Conservation (phyloP, 1,140 invertebrate species). For the Drosophila aff. region DNA sequence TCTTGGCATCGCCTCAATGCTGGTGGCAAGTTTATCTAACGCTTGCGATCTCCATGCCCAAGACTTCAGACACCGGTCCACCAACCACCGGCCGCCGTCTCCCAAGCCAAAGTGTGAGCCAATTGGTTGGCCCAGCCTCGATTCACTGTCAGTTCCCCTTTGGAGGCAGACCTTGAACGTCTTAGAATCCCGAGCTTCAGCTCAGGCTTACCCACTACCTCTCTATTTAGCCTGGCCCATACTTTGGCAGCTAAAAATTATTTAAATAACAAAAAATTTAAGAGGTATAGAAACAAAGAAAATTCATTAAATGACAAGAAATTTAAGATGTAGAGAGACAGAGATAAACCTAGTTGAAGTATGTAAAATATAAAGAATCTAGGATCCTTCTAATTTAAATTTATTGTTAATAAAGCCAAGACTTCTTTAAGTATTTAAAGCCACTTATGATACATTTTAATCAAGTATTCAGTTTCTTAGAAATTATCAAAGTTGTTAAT, state of each 20-base stretch:
- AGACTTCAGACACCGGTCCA: neutral
- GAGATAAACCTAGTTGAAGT: too few species aligned
- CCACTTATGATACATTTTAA: neutral
- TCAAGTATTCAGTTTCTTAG: too few species aligned
- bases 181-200: conserved; percentile 45
- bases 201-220: conserved; percentile 20
- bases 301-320: too few species aligned
- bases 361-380: too few species aligned
- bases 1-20: conserved; percentile 43
- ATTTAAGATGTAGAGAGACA: neutral
- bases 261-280: neutral
- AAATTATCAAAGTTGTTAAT: neutral
- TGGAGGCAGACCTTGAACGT: conserved; percentile 61
- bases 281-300: neutral
- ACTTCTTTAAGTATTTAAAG: neutral
- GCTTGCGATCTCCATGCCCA: conserved; percentile 65
- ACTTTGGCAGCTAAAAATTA: neutral
- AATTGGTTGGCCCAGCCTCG: conserved; percentile 62
- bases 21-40: conserved; percentile 80
- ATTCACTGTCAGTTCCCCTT: conserved; percentile 5
- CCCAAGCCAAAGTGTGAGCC: conserved; percentile 71
- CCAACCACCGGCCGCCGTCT: conserved; percentile 1
- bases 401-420: neutral
- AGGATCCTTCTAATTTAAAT: neutral
- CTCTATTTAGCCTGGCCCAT: conserved; percentile 22